Evolutionary conservation across 2,797 vertebrate species (phyloP).

Genomic region (Mastacembelus armatus): DNA sequence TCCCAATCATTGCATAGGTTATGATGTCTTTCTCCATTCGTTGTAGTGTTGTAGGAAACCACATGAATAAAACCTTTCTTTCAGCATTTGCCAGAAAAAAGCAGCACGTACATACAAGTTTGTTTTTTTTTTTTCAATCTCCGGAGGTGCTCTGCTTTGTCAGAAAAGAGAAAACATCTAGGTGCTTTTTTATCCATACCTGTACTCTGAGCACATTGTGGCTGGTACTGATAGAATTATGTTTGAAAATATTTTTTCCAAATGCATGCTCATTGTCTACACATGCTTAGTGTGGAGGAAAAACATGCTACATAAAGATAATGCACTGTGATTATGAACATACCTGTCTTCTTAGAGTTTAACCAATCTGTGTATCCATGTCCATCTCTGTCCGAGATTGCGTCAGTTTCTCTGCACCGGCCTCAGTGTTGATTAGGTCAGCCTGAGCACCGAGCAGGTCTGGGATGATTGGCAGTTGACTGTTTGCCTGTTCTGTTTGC

Average conservation of each 20-base stretch:
- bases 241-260: background rate
- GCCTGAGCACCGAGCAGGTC: constrained; percentile 46
- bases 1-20: background rate
- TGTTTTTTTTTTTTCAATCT: too few species aligned
- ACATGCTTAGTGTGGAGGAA: too few species aligned
- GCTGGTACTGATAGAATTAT: background rate
- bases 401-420: constrained; percentile 31
- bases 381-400: constrained; percentile 18
- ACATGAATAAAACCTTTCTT: constrained; percentile 8
- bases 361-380: background rate
- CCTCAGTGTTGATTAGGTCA: constrained; percentile 53
- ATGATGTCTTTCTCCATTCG: background rate
- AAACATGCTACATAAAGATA: background rate
- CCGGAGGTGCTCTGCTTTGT: too few species aligned
- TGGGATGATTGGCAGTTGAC: constrained; percentile 67
- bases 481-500: constrained; percentile 60
- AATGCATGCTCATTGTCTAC: too few species aligned
- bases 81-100: background rate
- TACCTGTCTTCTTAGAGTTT: background rate
- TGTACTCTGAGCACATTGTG: background rate
- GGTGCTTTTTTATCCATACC: constrained; percentile 8
- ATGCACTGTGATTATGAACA: background rate
- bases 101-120: too few species aligned
- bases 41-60: background rate
- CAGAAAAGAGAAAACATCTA: background rate